Evolutionary conservation across 2,113 vertebrate genomes (phyloP), one percentile per base, ranked within the genome.

Genomic region (Brevimyrus niger): DNA sequence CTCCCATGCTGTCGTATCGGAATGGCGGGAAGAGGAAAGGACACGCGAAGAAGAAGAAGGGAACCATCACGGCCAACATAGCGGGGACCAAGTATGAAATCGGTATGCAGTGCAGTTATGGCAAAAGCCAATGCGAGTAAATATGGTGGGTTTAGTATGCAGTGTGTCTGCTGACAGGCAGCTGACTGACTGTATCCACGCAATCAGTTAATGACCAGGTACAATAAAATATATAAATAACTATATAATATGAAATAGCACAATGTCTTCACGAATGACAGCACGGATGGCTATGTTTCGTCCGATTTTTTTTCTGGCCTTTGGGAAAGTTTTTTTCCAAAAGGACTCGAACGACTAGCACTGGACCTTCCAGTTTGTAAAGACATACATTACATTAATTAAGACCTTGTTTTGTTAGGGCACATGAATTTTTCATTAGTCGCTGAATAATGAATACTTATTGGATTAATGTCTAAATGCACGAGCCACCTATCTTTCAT

Each of bases 81-180:
- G 94, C 96, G 58, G 98, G 97, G 93, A 99, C 98, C 90, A 99
- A 99, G 96, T 99, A 99, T 92, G 98, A 99, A 95, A 99, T 99
- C 31, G 98, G 98, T 99, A 97, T 13, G 85, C 55, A 35, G 50
- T 58, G 80, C 73, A 35, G 51, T 19, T 27, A 21, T 61, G 13
- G 31, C 3, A 11, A 38, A 87, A 23, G 3, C 17, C 17, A 8
- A 23, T 38, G 10, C 9, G 17, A n/a, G 31, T 51, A 65, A 23
- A 65, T 69, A 82, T 31, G 44, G n/a, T 51, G 84, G 46, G 11
- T 50, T 46, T 85, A 50, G 50, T 21, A n/a, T 85, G 44, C 44
- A 31, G 10, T 27, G 31, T 69, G n/a, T 31, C 9, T 27, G 61
- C 61, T 31, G 61, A 10, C 27, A 31, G 10, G 15, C 31, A 42